Evolutionary conservation across 2,888 invertebrate species (phyloP), one percentile per base, ranked within the genome.

Genomic region (Campoplex nolae): DNA sequence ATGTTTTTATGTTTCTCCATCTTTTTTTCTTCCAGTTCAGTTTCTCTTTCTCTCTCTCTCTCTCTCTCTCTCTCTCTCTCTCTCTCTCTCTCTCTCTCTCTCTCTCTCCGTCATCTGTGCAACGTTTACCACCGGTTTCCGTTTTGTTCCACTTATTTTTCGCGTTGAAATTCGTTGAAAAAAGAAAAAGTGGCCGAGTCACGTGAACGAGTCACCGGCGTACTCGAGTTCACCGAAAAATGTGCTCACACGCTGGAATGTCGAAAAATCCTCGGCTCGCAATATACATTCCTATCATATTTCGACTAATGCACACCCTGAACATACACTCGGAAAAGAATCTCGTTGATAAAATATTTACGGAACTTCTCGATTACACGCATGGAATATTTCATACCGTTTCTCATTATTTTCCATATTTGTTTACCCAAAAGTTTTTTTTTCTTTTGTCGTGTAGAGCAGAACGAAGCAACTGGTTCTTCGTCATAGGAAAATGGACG

Each of bases 241-340:
- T 48, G 16, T 54, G 65, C 51, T 65, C 56, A 48, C 45, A 67
- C 76, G 13, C 71, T 54, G 73, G 84, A 84, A 84, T 73, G 58
- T 73, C 68, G 67, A 76, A 86, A 86, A 86, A 84, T 84, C 86
- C 86, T 83, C 73, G n/a, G 23, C 42, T 75, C 32, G 65, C 58
- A 87, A 87, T 81, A 86, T 77, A 67, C 83, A 84, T 84, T 84
- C 77, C 87, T 74, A 68, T 84, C 81, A 54, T 82, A 78, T 84
- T 82, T 78, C 77, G 58, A 75, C 70, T 82, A 84, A 87, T 84
- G 74, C 74, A 84, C 71, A 62, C 38, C 18, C 62, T 51, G 23
- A 54, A 51, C 32, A 23, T 45, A 23, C 45, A 42, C 35, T 68
- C 68, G 18, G 65, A 71, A 23, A 45, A 23, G 62, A 58, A 70